Percentiles rank a stretch among this genome's conserved stretches.
Conservation (phyloP, 2,113 vertebrate genomes). For the Paramisgurnus dabryanus region DNA sequence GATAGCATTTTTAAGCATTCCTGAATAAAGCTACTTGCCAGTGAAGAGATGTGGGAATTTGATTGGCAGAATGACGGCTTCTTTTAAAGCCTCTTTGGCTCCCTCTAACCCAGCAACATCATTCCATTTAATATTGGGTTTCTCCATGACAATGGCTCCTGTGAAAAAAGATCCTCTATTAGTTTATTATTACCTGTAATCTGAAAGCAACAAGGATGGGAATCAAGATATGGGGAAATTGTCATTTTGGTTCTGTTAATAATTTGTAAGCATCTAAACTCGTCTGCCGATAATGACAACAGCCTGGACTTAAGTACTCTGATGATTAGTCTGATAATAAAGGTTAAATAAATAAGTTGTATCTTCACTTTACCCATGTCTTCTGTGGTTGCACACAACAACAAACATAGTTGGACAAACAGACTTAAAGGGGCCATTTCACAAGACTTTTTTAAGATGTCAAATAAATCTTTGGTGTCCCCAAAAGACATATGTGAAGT, state of each 20-base stretch:
- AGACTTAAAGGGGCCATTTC: neutral
- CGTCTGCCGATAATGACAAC: too few species aligned
- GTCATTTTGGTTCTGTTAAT: too few species aligned
- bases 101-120: slow-evolving; percentile 95
- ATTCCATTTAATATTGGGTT: slow-evolving; percentile 93
- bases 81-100: slow-evolving; percentile 97
- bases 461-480: too few species aligned
- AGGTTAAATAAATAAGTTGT: too few species aligned
- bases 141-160: slow-evolving; percentile 98
- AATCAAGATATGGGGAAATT: neutral
- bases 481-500: too few species aligned
- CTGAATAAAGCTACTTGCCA: slow-evolving; percentile 69
- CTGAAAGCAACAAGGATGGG: neutral
- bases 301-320: too few species aligned
- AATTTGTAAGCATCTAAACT: too few species aligned
- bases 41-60: slow-evolving; percentile 99
- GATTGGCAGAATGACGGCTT: slow-evolving; percentile 97
- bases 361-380: too few species aligned
- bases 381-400: neutral
- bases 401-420: neutral
- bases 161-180: slow-evolving; percentile 35
- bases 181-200: neutral
- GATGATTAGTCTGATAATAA: too few species aligned
- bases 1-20: neutral
- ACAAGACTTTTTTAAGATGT: too few species aligned